Base-by-base conservation (phyloP, 1,140 invertebrate species). In the Drosophila kurseongensis region DNA sequence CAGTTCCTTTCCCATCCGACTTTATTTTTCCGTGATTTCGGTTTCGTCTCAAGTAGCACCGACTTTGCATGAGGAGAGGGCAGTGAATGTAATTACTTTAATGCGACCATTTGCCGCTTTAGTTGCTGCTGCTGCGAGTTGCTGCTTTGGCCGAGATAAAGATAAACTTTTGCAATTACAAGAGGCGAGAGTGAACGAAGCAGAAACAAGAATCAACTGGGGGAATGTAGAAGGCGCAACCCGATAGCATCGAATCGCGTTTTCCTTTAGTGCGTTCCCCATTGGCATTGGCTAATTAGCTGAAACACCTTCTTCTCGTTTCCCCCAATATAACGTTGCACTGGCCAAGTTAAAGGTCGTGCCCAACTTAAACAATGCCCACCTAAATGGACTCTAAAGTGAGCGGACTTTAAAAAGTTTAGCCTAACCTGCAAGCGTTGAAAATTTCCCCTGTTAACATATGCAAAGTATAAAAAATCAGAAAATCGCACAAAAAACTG, bases 161-260 rank as follows among this genome's bases (percentile, higher is more conserved):
- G 84, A 89, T 89, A 89, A 88, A 89, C 84, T 89, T 89, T 89
- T 90, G 84, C 80, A 89, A 89, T 89, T 89, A 89, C 84, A 89
- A 73, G 79, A 65, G 72, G 52, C 72, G 75, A 52, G 51, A 69
- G 75, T 66, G 75, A 86, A 67, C 67, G 71, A 79, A 76, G 79
- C 83, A 80, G 84, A 75, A 86, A 81, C 67, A 73, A 50, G 29
- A 8, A 16, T 38, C 27, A 16, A 50, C 8, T 80, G 60, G 44
- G 59, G 56, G 69, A 63, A 57, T 69, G 50, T 32, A 44, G 50
- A 42, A 44, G 50, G 50, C 78, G 75, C 66, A 76, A 81, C 79
- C 86, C 83, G 83, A 86, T 86, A 83, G 63, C 83, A 88, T 83
- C 83, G 83, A 82, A 89, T 86, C 79, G 72, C 79, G 75, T 80